Evolutionary conservation across 2,797 vertebrate species (phyloP).

Genomic region (Prionace glauca): DNA sequence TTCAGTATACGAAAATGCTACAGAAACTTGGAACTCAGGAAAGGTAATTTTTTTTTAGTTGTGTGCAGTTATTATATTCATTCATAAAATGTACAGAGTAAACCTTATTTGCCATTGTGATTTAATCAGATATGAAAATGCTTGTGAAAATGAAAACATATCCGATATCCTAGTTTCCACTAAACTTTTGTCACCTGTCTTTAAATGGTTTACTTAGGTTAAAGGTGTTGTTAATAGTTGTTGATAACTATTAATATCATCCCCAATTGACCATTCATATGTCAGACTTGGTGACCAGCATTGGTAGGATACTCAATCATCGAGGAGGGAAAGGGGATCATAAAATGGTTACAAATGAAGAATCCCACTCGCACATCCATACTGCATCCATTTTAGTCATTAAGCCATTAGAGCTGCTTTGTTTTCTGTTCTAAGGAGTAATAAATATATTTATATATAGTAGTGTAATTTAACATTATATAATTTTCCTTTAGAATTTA

Average conservation of each 20-base stretch:
- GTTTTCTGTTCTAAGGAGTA: background rate
- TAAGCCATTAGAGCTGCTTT: background rate
- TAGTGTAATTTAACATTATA: background rate
- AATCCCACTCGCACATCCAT: background rate
- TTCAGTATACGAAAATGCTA: constrained; percentile 95
- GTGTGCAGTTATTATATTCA: background rate
- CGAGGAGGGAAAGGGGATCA: background rate
- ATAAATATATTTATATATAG: background rate
- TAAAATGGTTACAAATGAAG: background rate
- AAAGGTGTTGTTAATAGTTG: background rate
- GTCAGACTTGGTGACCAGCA: background rate
- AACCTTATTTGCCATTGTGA: background rate
- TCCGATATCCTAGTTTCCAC: background rate
- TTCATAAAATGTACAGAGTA: background rate
- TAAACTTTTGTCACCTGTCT: background rate
- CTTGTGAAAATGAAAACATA: background rate
- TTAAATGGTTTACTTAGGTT: background rate
- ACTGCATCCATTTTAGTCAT: background rate
- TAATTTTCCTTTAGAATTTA: constrained; percentile 70
- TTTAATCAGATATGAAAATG: background rate
- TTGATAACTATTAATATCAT: background rate
- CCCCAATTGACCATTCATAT: background rate
- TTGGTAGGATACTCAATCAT: background rate
- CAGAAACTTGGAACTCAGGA: constrained; percentile 80
- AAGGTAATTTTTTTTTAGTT: constrained; percentile 61